Evolutionary conservation across 35 echinoderm and acorn worm species (phyloP).

Genomic region (Apostichopus parvimensis): DNA sequence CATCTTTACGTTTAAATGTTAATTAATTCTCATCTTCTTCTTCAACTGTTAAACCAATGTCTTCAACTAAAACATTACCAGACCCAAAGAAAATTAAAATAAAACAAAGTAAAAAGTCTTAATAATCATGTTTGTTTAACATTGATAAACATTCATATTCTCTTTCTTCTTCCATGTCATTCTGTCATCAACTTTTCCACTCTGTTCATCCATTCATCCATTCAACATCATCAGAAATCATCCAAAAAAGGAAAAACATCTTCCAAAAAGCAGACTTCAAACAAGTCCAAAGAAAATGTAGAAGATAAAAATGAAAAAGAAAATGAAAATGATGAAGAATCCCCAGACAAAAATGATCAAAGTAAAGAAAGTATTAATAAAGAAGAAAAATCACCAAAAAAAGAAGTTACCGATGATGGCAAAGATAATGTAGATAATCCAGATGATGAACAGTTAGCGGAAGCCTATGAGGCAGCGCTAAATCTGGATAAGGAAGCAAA

Average conservation of each 20-base stretch:
- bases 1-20: too few relatives aligned
- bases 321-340: conserved; percentile 36
- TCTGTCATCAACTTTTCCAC: background rate
- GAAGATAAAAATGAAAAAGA: conserved; percentile 20
- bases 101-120: too few relatives aligned
- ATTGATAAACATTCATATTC: background rate
- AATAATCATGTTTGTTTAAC: too few relatives aligned
- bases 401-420: background rate
- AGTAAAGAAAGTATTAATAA: conserved; percentile 19
- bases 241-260: conserved; percentile 24
- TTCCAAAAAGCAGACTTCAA: conserved; percentile 27
- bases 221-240: background rate
- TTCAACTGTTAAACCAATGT: too few relatives aligned
- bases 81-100: too few relatives aligned
- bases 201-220: conserved; percentile 6
- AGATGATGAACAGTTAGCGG: conserved; percentile 3
- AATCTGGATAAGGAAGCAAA: conserved; percentile 27
- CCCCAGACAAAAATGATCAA: conserved; percentile 20
- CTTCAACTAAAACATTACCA: too few relatives aligned
- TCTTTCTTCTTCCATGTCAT: background rate
- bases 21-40: too few relatives aligned
- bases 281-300: conserved; percentile 40
- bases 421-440: conserved; percentile 26
- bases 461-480: conserved; percentile 22
- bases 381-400: background rate